Evolutionary conservation across 2,113 vertebrate genomes (phyloP), one percentile per base, ranked within the genome.

Genomic region (Taurulus bubalis): DNA sequence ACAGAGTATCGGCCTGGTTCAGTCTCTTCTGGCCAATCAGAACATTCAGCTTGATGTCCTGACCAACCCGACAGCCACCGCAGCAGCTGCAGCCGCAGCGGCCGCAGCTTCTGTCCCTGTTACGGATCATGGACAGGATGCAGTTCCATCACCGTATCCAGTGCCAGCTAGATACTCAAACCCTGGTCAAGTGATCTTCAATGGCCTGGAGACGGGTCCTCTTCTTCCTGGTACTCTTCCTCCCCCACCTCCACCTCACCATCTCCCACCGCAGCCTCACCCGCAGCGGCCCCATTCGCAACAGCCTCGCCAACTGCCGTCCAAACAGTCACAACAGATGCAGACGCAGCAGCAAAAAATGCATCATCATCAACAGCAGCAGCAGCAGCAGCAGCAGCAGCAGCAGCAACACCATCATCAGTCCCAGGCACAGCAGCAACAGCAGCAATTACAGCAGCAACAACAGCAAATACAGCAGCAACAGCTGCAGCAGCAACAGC

Each of bases 31-130:
- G 87, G 98, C 98, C 86, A 98, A 98, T 91, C 98, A 99, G 92
- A 99, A 99, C n/a, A 98, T 99, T 86, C 98, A 99, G 90, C 96
- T 99, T 47, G 98, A 99, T 4, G 95, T 98, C 76, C 88, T 99
- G 83, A 96, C 97, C 60, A 99, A 96, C 90, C 97, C 97, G 0
- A 97, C 97, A 0, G 94, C 94, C 66, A 94, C 89, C 3, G 93
- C 91, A 0, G 92, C 94, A 0, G 93, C 92, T 1, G 92, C 91
- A 1, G 92, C 90, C 0, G 93, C 90, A 0, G 91, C 90, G 0
- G 91, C 40, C 11, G 40, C 92, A 0, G 95, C 95, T 4, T 88
- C 92, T 0, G 96, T 94, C 1, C 84, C 93, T 2, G 84, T 92
- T 5, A 32, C 91, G 5, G 96, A 96, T 71, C 96, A 93, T 0